A percentile compares a stretch with the other conserved stretches of the same genome.
Evolutionary conservation across 2,888 invertebrate species (phyloP).

Genomic region (Carterocephalus palaemon): DNA sequence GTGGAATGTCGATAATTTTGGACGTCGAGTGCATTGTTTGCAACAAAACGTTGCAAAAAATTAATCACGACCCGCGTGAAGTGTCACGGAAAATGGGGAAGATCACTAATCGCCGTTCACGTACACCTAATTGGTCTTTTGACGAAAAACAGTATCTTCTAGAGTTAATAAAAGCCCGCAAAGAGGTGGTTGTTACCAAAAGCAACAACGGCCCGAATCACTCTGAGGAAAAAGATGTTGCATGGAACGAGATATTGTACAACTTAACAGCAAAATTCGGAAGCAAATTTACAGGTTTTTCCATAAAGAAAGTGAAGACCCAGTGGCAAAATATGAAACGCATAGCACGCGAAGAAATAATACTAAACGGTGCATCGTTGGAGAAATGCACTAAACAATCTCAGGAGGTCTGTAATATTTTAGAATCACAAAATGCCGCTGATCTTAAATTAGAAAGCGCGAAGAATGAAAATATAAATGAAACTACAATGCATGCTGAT

Average conservation of each 20-base stretch:
- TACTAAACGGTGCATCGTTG: conserved; percentile 48
- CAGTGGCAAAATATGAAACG: conserved; percentile 77
- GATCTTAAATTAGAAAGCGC: conserved; percentile 13
- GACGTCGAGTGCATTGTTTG: conserved; percentile 76
- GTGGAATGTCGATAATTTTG: conserved; percentile 69
- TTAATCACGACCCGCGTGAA: conserved; percentile 55
- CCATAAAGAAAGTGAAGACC: conserved; percentile 70
- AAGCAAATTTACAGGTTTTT: conserved; percentile 59
- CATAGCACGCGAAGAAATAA: conserved; percentile 67
- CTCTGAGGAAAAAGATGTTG: conserved; percentile 68
- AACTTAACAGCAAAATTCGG: conserved; percentile 59
- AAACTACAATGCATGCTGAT: conserved; percentile 50
- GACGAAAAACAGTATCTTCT: conserved; percentile 69
- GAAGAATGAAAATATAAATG: conserved; percentile 47
- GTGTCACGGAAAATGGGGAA: conserved; percentile 60
- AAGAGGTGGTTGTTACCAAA: conserved; percentile 63
- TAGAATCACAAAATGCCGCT: conserved; percentile 43
- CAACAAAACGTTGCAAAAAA: conserved; percentile 75
- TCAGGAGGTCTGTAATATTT: conserved; percentile 60
- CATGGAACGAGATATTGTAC: conserved; percentile 67
- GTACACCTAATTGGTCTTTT: conserved; percentile 70
- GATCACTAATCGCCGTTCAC: conserved; percentile 55
- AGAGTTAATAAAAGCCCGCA: conserved; percentile 67
- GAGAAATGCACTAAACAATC: conserved; percentile 57
- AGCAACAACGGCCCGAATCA: conserved; percentile 65